Evolutionary conservation across 1,140 invertebrate species (phyloP), one percentile per base, ranked within the genome.

Genomic region (Apis cerana): DNA sequence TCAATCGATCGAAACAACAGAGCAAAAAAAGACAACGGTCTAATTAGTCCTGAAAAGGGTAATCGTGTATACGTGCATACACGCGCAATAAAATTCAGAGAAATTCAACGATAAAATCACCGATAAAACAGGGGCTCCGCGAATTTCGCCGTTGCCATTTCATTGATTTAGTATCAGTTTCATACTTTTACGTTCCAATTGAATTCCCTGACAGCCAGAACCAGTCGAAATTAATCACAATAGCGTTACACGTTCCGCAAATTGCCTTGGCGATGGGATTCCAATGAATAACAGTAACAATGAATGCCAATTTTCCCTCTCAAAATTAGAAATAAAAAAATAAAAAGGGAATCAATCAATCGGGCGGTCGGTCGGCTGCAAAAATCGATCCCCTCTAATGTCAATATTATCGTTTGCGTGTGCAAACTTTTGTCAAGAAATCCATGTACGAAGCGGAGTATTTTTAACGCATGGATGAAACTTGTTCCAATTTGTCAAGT

Each of bases 141-240:
- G 70, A 72, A 72, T 72, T 43, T 58, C 54, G 21, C 27, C 52
- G 19, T 13, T 17, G 27, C 19, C 70, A 17, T 72, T 43, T 72
- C 54, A 27, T 58, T 72, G 54, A 72, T 72, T 58, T 72, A 72
- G 54, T 58, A 72, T 58, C 54, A 58, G 27, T 72, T 58, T 54
- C 70, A 72, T 58, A 72, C 52, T 58, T 72, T 58, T 72, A 58
- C 70, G 70, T 72, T 43, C 27, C 54, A 33, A 72, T 58, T 72
- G 52, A 58, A 72, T 72, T 72, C 54, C 27, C 54, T 11, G 27
- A 23, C 50, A 72, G 27, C 12, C 52, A 58, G 27, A 58, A n/a
- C 27, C 33, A 13, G 62, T 27, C 27, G 27, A 12, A 58, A 58
- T 27, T 72, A 33, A 72, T 72, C 54, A 58, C 70, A 72, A 27